These are phyloP conservation scores for Cinclus cinclus DNA, from an alignment of 2,113 vertebrate genomes.

Conservation along the genomic window DNA sequence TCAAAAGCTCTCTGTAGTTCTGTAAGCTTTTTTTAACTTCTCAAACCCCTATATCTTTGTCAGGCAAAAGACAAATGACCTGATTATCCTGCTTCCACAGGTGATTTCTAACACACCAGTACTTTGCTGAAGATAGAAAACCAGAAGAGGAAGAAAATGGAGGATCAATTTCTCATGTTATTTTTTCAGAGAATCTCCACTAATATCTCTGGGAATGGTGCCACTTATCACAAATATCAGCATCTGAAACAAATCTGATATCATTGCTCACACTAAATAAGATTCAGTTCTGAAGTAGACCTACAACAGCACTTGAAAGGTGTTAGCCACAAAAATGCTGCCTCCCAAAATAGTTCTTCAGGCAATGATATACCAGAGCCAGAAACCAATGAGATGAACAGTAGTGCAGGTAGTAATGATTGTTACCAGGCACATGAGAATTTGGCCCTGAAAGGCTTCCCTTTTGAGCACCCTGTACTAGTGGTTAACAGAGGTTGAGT, in stretches of 20 bases:
- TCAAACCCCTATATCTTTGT: not conserved
- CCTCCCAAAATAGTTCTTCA: not conserved
- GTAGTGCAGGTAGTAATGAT: not conserved
- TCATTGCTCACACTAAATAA: not conserved
- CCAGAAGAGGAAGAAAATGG: not conserved
- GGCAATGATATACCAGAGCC: not conserved
- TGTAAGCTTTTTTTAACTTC: not conserved
- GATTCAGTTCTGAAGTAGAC: not conserved
- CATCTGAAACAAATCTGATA: not conserved
- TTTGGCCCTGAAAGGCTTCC: not conserved
- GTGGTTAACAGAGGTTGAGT: not conserved
- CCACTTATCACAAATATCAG: not conserved
- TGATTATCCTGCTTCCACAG: not conserved
- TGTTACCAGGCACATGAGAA: not conserved
- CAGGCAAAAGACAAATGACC: not conserved
- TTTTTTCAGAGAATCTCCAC: not conserved
- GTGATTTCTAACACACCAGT: not conserved
- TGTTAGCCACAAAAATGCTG: not conserved
- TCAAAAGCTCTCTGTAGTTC: not conserved
- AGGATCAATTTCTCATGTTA: not conserved
- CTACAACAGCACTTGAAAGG: not conserved
- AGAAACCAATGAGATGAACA: not conserved
- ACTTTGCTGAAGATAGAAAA: not conserved
- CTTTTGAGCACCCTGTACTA: not conserved
- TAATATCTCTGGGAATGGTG: not conserved